Evolutionary conservation across 2,797 vertebrate genomes (phyloP), one percentile per base, ranked within the genome.

Genomic region (Clamator glandarius): DNA sequence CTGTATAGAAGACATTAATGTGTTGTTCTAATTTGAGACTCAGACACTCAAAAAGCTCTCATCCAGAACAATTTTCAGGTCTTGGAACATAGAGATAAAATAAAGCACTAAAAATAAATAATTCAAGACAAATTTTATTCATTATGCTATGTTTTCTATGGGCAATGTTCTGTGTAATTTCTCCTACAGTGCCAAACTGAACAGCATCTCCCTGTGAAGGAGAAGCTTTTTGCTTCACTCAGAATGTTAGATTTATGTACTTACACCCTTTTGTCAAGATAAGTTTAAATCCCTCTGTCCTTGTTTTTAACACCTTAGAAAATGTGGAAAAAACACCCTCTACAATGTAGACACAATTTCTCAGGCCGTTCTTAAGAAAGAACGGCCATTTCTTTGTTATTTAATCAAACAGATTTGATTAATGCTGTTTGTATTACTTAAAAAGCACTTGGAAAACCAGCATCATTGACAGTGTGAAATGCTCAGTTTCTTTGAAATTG

Each of bases 41-140:
- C 84, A 93, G 92, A 54, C 58, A 72, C 76, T 94, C 82, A 84
- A 92, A 90, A 91, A 68, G 50, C 73, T 95, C 87, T 96, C 73
- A 64, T 82, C 69, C 75, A 95, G 96, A 96, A 93, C 72, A 90
- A 94, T 96, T 93, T 88, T 26, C 66, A 92, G 51, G 79, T 69
- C 18, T 46, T 92, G 50, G 20, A 95, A 94, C 75, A 95, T 6
- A 69, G 59, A 96, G 78, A 94, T 91, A 96, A 97, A 97, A 97
- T 84, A 96, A 91, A 35, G 12, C 78, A 95, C 82, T 69, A 97
- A 95, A 97, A 92, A 96, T 97, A 97, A 97, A 97, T 97, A 97
- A 97, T 97, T 96, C 95, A 97, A 92, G 89, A 67, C 81, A 88
- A 91, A 91, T 93, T 95, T 97, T 97, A 95, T 97, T 96, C 91